Percentiles rank a stretch among this genome's conserved stretches.
Evolutionary conservation across 1,140 invertebrate genomes (phyloP).

Genomic region (Mesaphorura yosii): DNA sequence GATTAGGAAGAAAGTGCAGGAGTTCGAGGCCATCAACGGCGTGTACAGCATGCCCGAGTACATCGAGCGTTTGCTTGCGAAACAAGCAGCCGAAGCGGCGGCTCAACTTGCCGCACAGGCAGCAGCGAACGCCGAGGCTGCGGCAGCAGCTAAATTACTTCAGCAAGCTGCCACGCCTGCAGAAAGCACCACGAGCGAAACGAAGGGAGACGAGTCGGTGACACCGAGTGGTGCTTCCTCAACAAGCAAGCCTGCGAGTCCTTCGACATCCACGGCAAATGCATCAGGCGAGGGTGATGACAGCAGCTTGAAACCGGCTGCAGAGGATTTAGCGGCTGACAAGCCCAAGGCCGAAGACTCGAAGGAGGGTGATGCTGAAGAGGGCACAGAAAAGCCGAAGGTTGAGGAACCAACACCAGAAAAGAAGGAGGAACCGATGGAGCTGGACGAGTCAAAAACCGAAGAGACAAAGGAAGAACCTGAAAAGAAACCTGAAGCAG

Average conservation of each 20-base stretch:
- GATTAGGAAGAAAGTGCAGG: slow-evolving; percentile 95
- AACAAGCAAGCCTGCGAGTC: slow-evolving; percentile 58
- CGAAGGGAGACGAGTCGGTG: slow-evolving; percentile 32
- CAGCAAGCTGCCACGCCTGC: slow-evolving; percentile 3
- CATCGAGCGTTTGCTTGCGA: slow-evolving; percentile 60
- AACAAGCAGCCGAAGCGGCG: slow-evolving; percentile 46
- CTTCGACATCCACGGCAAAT: slow-evolving; percentile 44
- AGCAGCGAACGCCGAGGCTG: slow-evolving; percentile 33
- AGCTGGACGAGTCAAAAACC: slow-evolving; percentile 34
- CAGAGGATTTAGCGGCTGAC: no score
- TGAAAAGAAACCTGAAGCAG: slow-evolving; percentile 30
- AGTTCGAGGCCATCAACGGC: slow-evolving; percentile 97
- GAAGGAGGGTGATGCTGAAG: slow-evolving; percentile 37
- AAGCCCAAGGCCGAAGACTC: slow-evolving; percentile 35
- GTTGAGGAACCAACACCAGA: slow-evolving; percentile 33
- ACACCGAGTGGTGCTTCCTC: slow-evolving; percentile 50
- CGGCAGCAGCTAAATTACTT: slow-evolving; percentile 23
- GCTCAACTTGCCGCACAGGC: slow-evolving; percentile 32
- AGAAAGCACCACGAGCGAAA: background rate
- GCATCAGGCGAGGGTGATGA: slow-evolving; percentile 34
- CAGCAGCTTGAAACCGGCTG: no score
- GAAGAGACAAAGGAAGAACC: slow-evolving; percentile 30
- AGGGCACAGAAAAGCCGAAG: slow-evolving; percentile 28
- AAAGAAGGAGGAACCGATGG: slow-evolving; percentile 33
- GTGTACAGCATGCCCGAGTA: slow-evolving; percentile 94